These are phyloP conservation scores for Anomalospiza imberbis DNA, from an alignment of 2,797 vertebrate species.

Conservation along the genomic window DNA sequence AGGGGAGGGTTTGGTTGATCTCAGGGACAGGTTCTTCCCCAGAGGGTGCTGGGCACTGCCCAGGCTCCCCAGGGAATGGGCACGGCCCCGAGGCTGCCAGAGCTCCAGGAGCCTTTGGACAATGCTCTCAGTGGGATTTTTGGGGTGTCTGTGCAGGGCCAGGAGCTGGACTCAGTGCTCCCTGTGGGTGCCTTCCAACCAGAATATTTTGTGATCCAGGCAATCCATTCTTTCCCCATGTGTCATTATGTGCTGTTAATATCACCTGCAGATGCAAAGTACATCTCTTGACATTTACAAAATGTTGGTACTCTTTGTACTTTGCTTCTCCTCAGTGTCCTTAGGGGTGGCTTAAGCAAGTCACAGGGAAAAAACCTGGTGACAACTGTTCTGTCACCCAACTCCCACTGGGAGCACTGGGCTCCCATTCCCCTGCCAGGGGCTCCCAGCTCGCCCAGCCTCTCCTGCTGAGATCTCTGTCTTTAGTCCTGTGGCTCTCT, in stretches of 20 bases:
- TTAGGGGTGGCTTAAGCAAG: not conserved
- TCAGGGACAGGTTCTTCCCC: not conserved
- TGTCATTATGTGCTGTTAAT: not conserved
- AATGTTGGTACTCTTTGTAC: not conserved
- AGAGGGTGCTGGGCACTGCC: not conserved
- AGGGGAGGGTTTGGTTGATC: accelerated
- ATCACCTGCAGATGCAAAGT: not conserved
- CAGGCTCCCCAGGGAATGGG: not conserved
- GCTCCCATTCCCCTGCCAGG: not conserved
- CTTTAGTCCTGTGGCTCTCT: not conserved
- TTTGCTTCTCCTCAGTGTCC: not conserved
- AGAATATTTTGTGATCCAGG: not conserved
- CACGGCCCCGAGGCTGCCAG: not conserved
- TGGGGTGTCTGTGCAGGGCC: accelerated
- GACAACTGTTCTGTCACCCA: not conserved
- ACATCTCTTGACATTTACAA: conserved; percentile 27
- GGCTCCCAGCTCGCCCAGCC: not conserved
- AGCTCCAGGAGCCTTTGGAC: not conserved
- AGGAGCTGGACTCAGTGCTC: not conserved
- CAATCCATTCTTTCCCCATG: not conserved
- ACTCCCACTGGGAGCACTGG: not conserved
- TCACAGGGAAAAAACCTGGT: not conserved
- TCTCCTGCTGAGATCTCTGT: not conserved
- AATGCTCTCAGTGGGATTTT: accelerated
- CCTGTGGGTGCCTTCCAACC: not conserved